Conservation (phyloP, 2,888 invertebrate species). For the Stenodera caucasica region DNA sequence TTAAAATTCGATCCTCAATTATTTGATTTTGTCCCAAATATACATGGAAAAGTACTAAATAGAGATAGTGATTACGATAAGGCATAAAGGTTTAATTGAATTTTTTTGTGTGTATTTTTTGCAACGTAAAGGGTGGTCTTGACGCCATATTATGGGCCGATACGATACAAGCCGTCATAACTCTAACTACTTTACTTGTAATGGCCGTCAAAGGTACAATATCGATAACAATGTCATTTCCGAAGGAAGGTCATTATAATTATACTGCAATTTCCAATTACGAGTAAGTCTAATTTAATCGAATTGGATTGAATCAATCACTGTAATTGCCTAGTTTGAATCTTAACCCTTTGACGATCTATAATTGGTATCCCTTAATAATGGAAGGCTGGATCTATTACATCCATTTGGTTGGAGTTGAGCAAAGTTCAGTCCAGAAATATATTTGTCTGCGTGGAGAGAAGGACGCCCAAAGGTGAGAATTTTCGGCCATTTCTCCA, state of each 20-base stretch:
- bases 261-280: not conserved
- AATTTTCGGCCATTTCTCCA: too few species aligned
- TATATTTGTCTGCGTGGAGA: not conserved
- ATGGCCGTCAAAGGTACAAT: constrained; percentile 1
- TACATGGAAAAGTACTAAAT: too few species aligned
- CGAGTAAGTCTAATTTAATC: not conserved
- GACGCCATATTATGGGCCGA: not conserved
- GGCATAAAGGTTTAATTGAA: too few species aligned
- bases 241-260: not conserved
- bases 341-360: not conserved
- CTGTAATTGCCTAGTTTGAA: not conserved
- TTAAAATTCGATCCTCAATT: too few species aligned
- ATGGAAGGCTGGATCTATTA: constrained; percentile 5
- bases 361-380: not conserved
- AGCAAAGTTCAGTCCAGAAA: not conserved
- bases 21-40: too few species aligned
- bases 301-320: not conserved
- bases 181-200: not conserved
- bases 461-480: not conserved
- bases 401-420: not conserved
- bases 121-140: not conserved
- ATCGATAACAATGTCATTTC: not conserved
- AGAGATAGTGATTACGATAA: too few species aligned
- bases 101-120: too few species aligned
- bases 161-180: not conserved